These are phyloP conservation scores for Axinella damicornis DNA, from an alignment of 37 sponge, comb jelly and placozoan species.

Conservation along the genomic window DNA sequence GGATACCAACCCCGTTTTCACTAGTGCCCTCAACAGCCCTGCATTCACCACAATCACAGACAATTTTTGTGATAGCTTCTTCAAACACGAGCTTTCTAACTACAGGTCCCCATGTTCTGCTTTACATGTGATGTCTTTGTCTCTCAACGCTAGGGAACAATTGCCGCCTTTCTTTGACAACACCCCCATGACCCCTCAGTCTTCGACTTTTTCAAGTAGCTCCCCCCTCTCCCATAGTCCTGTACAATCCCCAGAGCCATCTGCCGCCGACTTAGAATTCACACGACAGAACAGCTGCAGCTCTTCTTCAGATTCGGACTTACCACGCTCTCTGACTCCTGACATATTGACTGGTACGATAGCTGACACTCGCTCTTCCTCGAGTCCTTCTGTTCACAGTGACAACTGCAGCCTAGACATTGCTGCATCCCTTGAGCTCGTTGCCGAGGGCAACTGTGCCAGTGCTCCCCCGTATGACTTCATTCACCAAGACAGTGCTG, in stretches of 20 bases:
- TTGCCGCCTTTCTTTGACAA: not conserved
- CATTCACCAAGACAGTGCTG: not conserved
- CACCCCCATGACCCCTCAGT: slow-evolving; percentile 51
- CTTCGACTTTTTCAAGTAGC: slow-evolving; percentile 40
- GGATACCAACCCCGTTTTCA: not conserved
- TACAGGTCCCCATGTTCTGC: not conserved
- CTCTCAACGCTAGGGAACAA: not conserved
- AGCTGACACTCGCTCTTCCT: not conserved
- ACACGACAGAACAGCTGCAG: not conserved
- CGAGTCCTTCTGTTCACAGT: too few species aligned
- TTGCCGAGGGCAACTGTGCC: not conserved
- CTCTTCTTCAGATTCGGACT: too few species aligned
- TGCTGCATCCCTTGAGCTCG: slow-evolving; percentile 25
- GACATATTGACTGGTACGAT: slow-evolving; percentile 17
- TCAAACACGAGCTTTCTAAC: slow-evolving; percentile 20
- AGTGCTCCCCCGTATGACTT: not conserved
- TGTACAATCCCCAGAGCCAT: slow-evolving; percentile 8
- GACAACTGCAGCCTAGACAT: slow-evolving; percentile 18
- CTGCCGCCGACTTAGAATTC: not conserved
- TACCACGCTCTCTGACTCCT: not conserved
- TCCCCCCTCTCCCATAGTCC: slow-evolving; percentile 55
- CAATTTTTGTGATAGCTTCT: slow-evolving; percentile 15
- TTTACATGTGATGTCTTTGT: not conserved
- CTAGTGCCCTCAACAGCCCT: slow-evolving; percentile 26
- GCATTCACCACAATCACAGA: slow-evolving; percentile 13